A percentile compares a stretch with the other conserved stretches of the same genome.
These are phyloP conservation scores for Perognathus longimembris DNA, from an alignment of 2,113 vertebrate species.

Conservation along the genomic window DNA sequence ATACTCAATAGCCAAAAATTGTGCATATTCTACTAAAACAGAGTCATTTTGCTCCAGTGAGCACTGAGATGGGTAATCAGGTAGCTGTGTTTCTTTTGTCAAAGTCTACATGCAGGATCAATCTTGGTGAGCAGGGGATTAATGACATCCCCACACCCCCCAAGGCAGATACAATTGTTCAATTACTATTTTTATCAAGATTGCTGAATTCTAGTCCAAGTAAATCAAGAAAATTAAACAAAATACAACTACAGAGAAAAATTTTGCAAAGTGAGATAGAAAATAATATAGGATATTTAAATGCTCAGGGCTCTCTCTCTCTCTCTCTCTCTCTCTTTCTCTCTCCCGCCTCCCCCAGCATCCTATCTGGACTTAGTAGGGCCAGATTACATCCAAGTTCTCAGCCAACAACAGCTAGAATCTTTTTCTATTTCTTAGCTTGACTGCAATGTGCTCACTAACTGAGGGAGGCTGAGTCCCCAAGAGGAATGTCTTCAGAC, in stretches of 20 bases:
- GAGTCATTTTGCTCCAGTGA: neutral
- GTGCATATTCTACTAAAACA: neutral
- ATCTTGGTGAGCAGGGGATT: neutral
- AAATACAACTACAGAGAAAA: neutral
- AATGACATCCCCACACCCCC: neutral
- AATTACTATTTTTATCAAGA: neutral
- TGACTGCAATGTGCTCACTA: neutral
- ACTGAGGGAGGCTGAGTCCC: accelerated
- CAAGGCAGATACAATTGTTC: neutral
- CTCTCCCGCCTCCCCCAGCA: neutral
- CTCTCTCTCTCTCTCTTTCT: too few species aligned
- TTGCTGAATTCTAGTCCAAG: neutral
- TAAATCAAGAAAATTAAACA: neutral
- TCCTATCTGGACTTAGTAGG: neutral
- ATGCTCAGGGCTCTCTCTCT: neutral
- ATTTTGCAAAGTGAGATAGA: neutral
- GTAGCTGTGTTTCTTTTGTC: neutral
- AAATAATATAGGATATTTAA: neutral
- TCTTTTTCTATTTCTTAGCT: neutral
- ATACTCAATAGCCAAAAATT: neutral
- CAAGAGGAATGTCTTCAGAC: neutral
- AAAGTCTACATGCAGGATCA: neutral
- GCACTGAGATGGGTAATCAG: neutral
- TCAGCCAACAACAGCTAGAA: accelerated
- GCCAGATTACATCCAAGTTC: neutral